Evolutionary conservation across 2,113 vertebrate genomes (phyloP).

Genomic region (Poicephalus meyeri): DNA sequence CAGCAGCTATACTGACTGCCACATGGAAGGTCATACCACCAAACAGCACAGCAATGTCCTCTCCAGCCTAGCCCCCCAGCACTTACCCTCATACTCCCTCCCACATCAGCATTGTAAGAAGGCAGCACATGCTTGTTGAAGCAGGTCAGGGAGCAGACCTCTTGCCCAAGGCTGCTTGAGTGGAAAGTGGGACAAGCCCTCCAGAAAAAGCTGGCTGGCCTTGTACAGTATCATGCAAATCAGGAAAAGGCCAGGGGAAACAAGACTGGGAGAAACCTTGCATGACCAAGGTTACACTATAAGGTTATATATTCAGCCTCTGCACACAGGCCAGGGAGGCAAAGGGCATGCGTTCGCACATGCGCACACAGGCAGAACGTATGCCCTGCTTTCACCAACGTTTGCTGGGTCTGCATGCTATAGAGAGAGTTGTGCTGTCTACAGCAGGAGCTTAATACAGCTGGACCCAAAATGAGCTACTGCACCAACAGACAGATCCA

Average conservation of each 20-base stretch:
- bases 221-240: background rate
- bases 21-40: background rate
- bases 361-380: background rate
- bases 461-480: background rate
- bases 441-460: background rate
- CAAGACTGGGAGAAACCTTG: background rate
- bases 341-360: background rate
- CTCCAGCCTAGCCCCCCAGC: background rate
- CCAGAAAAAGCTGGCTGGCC: background rate
- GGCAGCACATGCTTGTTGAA: background rate
- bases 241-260: background rate
- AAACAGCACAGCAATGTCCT: background rate
- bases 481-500: background rate
- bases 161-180: background rate
- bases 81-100: background rate
- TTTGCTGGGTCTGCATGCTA: background rate
- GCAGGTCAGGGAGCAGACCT: constrained; percentile 15
- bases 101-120: background rate
- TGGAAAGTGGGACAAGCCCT: constrained; percentile 8
- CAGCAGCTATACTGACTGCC: background rate
- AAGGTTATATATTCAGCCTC: background rate
- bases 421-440: background rate
- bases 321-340: rapidly evolving
- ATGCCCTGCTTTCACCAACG: background rate
- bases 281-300: background rate